A percentile compares a stretch with the other conserved stretches of the same genome.
These are phyloP conservation scores for Bombus waltoni DNA, from an alignment of 1,140 invertebrate species.

Conservation along the genomic window DNA sequence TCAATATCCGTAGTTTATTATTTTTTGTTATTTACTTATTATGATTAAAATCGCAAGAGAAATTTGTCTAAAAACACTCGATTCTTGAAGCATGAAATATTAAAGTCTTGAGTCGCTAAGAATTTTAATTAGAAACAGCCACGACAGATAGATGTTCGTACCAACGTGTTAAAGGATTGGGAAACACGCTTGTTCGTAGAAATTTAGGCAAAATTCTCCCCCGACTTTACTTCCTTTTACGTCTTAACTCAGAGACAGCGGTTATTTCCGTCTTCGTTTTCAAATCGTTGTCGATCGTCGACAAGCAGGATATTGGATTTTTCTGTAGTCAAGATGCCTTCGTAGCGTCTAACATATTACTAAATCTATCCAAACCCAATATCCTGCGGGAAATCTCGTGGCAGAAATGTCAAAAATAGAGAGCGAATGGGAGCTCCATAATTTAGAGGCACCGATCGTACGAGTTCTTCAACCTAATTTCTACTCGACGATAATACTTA, in stretches of 20 bases:
- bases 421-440: neutral
- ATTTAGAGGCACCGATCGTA: neutral
- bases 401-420: constrained; percentile 35
- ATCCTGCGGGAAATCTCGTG: constrained; percentile 26
- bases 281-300: constrained; percentile 29
- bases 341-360: constrained; percentile 31
- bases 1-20: no score
- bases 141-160: neutral
- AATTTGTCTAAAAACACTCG: no score
- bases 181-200: neutral
- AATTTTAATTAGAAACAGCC: no score
- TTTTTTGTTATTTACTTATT: no score
- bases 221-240: neutral
- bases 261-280: constrained; percentile 47
- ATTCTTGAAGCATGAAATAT: no score
- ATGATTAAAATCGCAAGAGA: no score
- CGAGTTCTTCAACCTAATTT: neutral
- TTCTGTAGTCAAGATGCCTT: neutral
- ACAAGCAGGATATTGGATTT: constrained; percentile 65
- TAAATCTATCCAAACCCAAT: constrained; percentile 46
- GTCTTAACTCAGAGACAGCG: neutral
- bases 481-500: neutral
- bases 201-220: neutral
- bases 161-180: neutral
- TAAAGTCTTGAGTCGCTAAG: no score